Base-by-base conservation (phyloP, 92 coral and sea anemone species). In the Isaurus tuberculatus region DNA sequence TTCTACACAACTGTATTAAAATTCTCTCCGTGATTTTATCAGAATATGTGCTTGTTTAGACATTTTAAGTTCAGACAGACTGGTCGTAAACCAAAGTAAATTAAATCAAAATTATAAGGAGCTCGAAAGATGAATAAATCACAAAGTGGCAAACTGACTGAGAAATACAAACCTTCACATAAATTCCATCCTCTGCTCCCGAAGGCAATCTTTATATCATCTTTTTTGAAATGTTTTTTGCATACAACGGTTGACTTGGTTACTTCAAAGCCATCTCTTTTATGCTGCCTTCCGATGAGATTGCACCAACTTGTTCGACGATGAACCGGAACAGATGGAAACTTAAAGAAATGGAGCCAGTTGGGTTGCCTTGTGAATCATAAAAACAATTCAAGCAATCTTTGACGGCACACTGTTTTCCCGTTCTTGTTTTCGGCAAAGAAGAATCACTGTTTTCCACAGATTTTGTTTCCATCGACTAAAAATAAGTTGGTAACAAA, bases 51-150 rank as follows among this genome's bases (percentile, higher is more conserved):
- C 16, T 51, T 51, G 60, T 51, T n/a, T 51, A 51, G 60, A 51
- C 60, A 51, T 51, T 51, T 51, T 51, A 51, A 51, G 60, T 51
- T 51, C 60, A 51, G 60, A 51, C 60, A 51, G 22, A n/a, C 60
- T 51, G 11, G 60, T 51, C 60, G 22, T 51, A 51, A 51, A 51
- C 4, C 60, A 14, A 51, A 51, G 60, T n/a, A 51, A 51, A 51
- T 51, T 51, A 51, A 51, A 14, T 14, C 60, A 51, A 51, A 51
- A 51, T 51, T 51, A 51, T 51, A 14, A 51, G 60, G 60, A 51
- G 60, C 60, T 51, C 60, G 60, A 51, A 51, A 51, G 60, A 51
- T 51, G 60, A 51, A 51, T 51, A 51, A 51, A 51, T 51, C 60
- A 51, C 60, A 51, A 51, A 51, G 60, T 51, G 60, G 22, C 60